These are phyloP conservation scores for Condylura cristata DNA, from an alignment of 2,113 vertebrate species.

Conservation along the genomic window DNA sequence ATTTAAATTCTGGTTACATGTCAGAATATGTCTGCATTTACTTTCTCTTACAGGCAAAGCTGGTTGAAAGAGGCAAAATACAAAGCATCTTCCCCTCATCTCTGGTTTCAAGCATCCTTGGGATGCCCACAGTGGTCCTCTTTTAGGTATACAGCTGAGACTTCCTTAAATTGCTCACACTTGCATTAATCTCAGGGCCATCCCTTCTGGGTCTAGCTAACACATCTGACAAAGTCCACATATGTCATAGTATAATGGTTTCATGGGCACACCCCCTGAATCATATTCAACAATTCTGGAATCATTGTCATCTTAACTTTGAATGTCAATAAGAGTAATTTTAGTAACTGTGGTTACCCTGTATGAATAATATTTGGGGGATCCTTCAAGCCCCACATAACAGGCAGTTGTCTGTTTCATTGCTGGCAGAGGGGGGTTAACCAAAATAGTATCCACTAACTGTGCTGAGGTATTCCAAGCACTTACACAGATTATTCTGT, in stretches of 20 bases:
- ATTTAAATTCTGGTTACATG: constrained; percentile 15
- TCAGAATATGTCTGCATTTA: neutral
- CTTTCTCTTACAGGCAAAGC: constrained; percentile 24
- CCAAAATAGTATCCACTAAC: neutral
- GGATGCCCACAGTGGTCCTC: neutral
- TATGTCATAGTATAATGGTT: neutral
- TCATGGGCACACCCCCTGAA: neutral
- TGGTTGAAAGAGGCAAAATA: neutral
- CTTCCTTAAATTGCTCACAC: neutral
- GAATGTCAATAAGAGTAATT: neutral
- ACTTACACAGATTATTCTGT: neutral
- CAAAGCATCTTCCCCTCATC: neutral
- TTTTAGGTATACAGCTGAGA: neutral
- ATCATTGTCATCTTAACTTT: neutral
- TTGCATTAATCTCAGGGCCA: neutral
- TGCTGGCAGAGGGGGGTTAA: neutral
- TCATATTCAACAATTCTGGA: constrained; percentile 4
- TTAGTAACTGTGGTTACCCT: neutral
- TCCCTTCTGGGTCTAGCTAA: neutral
- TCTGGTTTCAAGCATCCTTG: neutral
- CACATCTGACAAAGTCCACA: neutral
- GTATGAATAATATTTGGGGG: neutral
- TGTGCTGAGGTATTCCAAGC: neutral
- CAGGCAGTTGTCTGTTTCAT: neutral
- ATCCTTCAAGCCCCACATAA: neutral